These are phyloP conservation scores for Metallyticus violacea DNA, from an alignment of 2,888 invertebrate species.

Conservation along the genomic window DNA sequence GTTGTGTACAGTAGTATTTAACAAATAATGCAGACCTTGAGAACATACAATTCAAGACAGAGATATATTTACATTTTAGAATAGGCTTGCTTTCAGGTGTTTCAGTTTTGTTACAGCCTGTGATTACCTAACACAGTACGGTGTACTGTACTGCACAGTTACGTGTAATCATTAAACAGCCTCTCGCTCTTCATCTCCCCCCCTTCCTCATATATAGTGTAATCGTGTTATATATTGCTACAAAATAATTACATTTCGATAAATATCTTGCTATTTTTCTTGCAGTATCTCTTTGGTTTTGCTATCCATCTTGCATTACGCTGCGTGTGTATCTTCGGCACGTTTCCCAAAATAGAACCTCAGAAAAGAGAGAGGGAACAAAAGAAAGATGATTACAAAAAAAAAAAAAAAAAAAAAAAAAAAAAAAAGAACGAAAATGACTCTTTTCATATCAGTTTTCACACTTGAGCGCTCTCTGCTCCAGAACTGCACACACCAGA, in stretches of 20 bases:
- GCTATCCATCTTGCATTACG: not conserved
- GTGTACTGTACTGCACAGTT: too few species aligned
- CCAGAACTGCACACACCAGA: not conserved
- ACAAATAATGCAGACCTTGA: too few species aligned
- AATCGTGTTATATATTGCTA: not conserved
- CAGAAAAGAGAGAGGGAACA: not conserved
- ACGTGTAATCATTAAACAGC: too few species aligned
- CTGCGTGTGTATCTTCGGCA: not conserved
- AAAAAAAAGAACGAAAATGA: slow-evolving; percentile 14
- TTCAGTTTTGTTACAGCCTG: too few species aligned
- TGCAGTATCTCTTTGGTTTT: too few species aligned
- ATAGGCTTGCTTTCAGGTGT: too few species aligned
- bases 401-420: not conserved
- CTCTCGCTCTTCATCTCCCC: not conserved
- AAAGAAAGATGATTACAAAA: not conserved
- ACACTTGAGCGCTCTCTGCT: slow-evolving; percentile 19
- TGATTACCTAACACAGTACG: too few species aligned
- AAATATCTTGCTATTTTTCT: not conserved
- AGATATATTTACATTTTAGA: too few species aligned
- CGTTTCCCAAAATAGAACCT: not conserved
- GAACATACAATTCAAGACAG: too few species aligned
- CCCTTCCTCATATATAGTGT: not conserved
- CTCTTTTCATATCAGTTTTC: slow-evolving; percentile 31
- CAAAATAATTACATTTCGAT: slow-evolving; percentile 9
- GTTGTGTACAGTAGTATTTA: too few species aligned